Base-by-base conservation (phyloP, 2,797 vertebrate species). In the Esox masquinongy region DNA sequence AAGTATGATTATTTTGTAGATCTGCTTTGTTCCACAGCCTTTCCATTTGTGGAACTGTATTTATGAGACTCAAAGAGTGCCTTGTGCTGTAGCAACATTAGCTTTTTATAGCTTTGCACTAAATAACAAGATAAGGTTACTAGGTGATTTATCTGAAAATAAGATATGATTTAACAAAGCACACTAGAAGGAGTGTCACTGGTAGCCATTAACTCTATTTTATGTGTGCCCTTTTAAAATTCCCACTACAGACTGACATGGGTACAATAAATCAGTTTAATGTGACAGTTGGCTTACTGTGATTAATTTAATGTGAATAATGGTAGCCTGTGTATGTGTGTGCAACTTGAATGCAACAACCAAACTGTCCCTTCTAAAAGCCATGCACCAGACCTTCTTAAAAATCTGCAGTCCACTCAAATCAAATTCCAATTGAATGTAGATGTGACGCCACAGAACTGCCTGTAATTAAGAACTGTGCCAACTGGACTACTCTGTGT, bases 331-430 rank as follows among this genome's bases (percentile, higher is more conserved):
- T 24, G 61, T 80, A 83, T 72, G 71, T 84, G 47, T 75, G 73
- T 80, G 76, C 51, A 82, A 77, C 85, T 82, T 86, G 51, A 86
- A 89, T 86, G 82, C 74, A 78, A n/a, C n/a, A 87, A 90, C 85
- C 82, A 85, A 91, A 86, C 73, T 83, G 89, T 86, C 85, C 84
- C 87, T 92, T 93, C 91, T 91, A 90, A 85, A 86, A 81, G 89
- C 76, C 64, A 29, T 74, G 76, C 75, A 71, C 87, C 92, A 93
- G 91, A 93, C 80, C 88, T 80, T 56, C 9, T 22, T 83, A 85
- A 92, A 92, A 92, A 93, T 89, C 88, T 90, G 85, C 83, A 84
- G 80, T 85, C 76, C 80, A 70, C 80, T 76, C 69, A 71, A 68
- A 82, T 77, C 74, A 81, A 87, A 77, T 84, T 83, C 83, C 85